These are phyloP conservation scores for Agapornis canus DNA, from an alignment of 2,797 vertebrate genomes.

Conservation along the genomic window DNA sequence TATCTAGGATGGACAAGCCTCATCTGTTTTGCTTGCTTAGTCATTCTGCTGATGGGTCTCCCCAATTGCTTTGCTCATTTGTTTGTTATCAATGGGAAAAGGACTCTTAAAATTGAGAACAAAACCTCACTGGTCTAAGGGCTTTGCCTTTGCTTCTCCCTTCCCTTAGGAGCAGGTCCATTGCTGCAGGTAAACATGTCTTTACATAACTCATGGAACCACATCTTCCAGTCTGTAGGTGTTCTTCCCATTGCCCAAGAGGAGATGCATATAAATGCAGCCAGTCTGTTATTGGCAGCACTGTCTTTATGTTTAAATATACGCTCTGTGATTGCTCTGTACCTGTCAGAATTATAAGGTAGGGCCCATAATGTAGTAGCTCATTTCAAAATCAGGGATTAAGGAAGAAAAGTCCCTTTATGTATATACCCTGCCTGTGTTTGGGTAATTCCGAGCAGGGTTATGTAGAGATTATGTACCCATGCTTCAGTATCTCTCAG, in stretches of 20 bases:
- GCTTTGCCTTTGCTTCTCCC: background rate
- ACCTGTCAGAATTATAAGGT: background rate
- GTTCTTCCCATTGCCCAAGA: conserved; percentile 1
- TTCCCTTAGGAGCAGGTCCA: conserved; percentile 12
- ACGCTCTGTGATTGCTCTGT: background rate
- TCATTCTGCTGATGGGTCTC: background rate
- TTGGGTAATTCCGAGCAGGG: background rate
- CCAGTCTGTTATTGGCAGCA: background rate
- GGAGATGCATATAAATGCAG: background rate
- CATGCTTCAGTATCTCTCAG: background rate
- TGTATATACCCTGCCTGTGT: background rate
- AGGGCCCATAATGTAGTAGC: background rate
- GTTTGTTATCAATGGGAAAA: conserved; percentile 9
- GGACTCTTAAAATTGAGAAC: background rate
- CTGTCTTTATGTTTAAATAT: background rate
- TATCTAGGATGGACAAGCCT: background rate
- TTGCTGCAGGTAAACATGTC: background rate
- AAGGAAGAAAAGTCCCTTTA: background rate
- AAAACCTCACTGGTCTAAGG: background rate
- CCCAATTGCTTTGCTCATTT: background rate
- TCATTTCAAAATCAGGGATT: background rate
- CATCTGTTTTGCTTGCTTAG: background rate
- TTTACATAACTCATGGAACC: background rate
- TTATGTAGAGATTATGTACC: background rate
- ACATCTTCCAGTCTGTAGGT: conserved; percentile 16